Percentiles rank a stretch among this genome's conserved stretches.
Conservation (phyloP, 2,888 invertebrate genomes). For the Eutolmus rufibarbis region DNA sequence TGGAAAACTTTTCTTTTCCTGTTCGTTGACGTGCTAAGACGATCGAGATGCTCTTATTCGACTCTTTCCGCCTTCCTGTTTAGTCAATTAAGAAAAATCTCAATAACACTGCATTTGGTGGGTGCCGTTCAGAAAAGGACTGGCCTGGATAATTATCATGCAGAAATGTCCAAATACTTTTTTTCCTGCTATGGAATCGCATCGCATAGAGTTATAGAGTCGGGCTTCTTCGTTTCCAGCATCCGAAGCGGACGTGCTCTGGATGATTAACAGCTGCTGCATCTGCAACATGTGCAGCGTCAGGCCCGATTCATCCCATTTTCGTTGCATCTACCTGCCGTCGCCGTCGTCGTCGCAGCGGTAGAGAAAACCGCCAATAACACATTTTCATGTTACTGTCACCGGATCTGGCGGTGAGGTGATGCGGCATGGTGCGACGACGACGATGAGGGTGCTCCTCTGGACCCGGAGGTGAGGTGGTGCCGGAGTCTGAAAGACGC, state of each 20-base stretch:
- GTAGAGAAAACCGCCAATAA: background rate
- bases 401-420: background rate
- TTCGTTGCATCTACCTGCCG: background rate
- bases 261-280: conserved; percentile 17
- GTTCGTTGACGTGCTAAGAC: background rate
- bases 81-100: background rate
- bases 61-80: background rate
- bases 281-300: background rate
- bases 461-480: background rate
- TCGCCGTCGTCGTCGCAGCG: background rate
- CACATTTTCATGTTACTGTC: background rate
- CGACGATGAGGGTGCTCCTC: too few relatives aligned
- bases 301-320: background rate
- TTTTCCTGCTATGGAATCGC: background rate
- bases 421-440: background rate
- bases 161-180: background rate
- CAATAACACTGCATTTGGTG: background rate
- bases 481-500: background rate
- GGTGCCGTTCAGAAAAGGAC: background rate
- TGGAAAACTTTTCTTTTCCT: background rate
- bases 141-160: background rate
- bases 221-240: background rate
- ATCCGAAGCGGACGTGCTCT: background rate
- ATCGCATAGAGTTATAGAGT: background rate
- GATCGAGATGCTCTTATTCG: background rate